These are phyloP conservation scores for Sebastes iracundus DNA, from an alignment of 2,797 vertebrate species.

Conservation along the genomic window DNA sequence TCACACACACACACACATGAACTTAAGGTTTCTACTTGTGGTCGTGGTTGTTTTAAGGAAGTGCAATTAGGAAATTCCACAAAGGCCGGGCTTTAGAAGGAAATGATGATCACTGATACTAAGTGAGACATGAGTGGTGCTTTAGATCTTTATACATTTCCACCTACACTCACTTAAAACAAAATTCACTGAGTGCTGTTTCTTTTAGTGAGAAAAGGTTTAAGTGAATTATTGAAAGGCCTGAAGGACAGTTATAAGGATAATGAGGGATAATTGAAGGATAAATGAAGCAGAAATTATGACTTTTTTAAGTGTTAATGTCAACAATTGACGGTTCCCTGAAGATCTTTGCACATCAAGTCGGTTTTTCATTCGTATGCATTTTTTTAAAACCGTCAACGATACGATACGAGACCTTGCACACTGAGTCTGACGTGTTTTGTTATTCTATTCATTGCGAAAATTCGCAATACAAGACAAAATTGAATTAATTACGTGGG, in stretches of 20 bases:
- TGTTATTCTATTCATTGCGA: too few relatives aligned
- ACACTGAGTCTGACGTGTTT: too few relatives aligned
- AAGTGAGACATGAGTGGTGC: not conserved
- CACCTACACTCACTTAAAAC: not conserved
- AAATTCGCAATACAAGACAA: too few relatives aligned
- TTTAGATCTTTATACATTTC: not conserved
- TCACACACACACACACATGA: not conserved
- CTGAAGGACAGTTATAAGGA: not conserved
- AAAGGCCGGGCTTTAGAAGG: not conserved
- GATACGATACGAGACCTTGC: too few relatives aligned
- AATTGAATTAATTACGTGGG: too few relatives aligned
- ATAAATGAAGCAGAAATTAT: not conserved
- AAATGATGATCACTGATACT: not conserved
- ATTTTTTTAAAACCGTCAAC: too few relatives aligned
- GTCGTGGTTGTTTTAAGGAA: not conserved
- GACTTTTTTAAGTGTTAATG: not conserved
- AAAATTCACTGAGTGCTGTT: not conserved
- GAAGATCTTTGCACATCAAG: too few relatives aligned
- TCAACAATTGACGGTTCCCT: not conserved
- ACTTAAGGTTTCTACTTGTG: slow-evolving; percentile 16
- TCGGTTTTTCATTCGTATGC: too few relatives aligned
- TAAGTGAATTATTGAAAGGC: not conserved
- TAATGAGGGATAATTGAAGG: too few relatives aligned
- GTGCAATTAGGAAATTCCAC: not conserved
- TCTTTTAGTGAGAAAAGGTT: not conserved